Base-by-base conservation (phyloP, 2,888 invertebrate genomes). In the Nasonia oneida region DNA sequence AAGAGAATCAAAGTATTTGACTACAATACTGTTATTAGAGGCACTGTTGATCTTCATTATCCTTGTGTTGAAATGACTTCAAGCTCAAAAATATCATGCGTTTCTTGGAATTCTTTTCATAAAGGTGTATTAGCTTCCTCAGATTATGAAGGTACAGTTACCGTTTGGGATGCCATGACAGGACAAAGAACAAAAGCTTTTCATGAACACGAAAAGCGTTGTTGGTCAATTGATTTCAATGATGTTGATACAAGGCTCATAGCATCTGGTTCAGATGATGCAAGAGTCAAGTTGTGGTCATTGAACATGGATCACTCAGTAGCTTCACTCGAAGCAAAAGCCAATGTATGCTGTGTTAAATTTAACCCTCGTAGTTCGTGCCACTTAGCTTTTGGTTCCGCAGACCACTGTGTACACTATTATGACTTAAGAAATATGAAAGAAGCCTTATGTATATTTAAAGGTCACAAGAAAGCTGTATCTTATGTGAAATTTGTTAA, bases 191-290 rank as follows among this genome's bases (percentile, higher is more conserved):
- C 96, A 2, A 95, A 97, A 91, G 95, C 96, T 8, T 96, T 96
- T 91, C 96, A 97, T 93, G 98, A 98, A 93, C 99, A 99, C 94
- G 98, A 98, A 94, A 98, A 98, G 93, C 95, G 98, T 73, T 98
- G 98, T 93, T 99, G 99, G 98, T 98, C 98, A 89, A 98, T 99
- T 61, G 98, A 98, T 94, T 99, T 98, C 94, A 98, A 98, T 93
- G 96, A 97, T 89, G 96, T 97, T 42, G 98, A 99, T 93, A 97
- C 98, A 18, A 95, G 97, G 39, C 94, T 98, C 70, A 96, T 99
- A 86, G 98, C 98, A 0, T 98, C 98, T 0, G 98, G 98, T 0
- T 98, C 98, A 0, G 98, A 98, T 93, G 98, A 98, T 94, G 97
- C 98, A 4, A 95, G 97, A 91, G 98, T 99, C 47, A 98, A 98